A percentile compares a stretch with the other conserved stretches of the same genome.
These are phyloP conservation scores for Antennarius maculatus DNA, from an alignment of 2,797 vertebrate genomes.

Conservation along the genomic window DNA sequence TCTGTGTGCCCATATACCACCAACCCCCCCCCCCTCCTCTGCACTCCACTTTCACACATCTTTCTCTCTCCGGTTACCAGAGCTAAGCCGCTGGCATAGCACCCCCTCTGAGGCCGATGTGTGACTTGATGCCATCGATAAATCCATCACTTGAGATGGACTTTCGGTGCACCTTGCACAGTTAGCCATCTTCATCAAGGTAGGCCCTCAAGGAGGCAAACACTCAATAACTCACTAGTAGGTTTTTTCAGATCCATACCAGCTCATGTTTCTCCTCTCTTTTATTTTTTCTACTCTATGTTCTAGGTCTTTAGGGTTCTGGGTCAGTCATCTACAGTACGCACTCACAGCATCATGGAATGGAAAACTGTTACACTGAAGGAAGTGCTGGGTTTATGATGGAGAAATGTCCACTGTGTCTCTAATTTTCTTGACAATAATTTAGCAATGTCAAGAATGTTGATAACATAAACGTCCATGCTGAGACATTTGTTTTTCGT, in stretches of 20 bases:
- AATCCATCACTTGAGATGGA: slow-evolving; percentile 71
- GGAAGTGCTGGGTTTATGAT: slow-evolving; percentile 16
- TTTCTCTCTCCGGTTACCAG: slow-evolving; percentile 36
- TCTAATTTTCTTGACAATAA: no score
- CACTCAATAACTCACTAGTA: slow-evolving; percentile 81
- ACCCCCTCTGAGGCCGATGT: slow-evolving; percentile 75
- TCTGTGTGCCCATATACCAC: slow-evolving; percentile 54
- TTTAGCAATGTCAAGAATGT: no score
- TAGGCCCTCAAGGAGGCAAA: slow-evolving; percentile 71
- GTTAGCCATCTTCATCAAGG: slow-evolving; percentile 59
- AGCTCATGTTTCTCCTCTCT: slow-evolving; percentile 60
- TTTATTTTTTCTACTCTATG: slow-evolving; percentile 16
- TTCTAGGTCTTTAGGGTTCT: slow-evolving; percentile 47
- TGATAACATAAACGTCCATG: no score
- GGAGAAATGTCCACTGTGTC: no score
- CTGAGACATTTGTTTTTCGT: no score
- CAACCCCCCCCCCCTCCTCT: slow-evolving; percentile 21
- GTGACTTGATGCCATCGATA: slow-evolving; percentile 84
- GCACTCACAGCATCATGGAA: slow-evolving; percentile 1
- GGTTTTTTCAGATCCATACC: slow-evolving; percentile 70
- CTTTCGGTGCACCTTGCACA: slow-evolving; percentile 51
- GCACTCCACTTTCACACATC: slow-evolving; percentile 40
- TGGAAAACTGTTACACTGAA: slow-evolving; percentile 31
- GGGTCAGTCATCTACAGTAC: slow-evolving; percentile 35
- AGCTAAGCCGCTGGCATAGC: slow-evolving; percentile 53